Evolutionary conservation across 1,140 invertebrate genomes (phyloP).

Genomic region (Drosophila melanica): DNA sequence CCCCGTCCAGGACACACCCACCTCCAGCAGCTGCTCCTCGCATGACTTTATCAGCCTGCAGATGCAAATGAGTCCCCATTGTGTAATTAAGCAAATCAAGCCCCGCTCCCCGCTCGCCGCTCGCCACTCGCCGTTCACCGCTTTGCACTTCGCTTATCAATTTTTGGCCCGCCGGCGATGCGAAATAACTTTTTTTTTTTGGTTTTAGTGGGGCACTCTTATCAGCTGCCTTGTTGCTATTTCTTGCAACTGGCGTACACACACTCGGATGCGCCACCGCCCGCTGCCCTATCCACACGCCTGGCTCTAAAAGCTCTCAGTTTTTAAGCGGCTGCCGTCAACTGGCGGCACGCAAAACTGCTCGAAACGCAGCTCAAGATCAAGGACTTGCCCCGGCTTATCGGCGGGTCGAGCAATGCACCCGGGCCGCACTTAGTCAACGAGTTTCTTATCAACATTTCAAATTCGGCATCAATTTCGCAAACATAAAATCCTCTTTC

Average conservation of each 20-base stretch:
- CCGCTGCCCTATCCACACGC: neutral
- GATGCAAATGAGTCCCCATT: constrained; percentile 64
- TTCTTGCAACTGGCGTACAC: constrained; percentile 44
- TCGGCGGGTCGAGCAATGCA: constrained; percentile 72
- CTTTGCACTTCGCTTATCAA: constrained; percentile 50
- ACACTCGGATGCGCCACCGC: constrained; percentile 14
- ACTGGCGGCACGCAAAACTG: constrained; percentile 38
- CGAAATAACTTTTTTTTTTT: constrained; percentile 42
- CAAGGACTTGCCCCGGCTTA: constrained; percentile 70
- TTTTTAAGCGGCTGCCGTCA: constrained; percentile 53
- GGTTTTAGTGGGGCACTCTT: constrained; percentile 34
- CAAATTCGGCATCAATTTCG: constrained; percentile 25
- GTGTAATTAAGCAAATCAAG: constrained; percentile 56
- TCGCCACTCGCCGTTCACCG: constrained; percentile 25
- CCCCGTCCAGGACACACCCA: constrained; percentile 4
- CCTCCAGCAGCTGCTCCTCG: neutral
- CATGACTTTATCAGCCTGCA: constrained; percentile 44
- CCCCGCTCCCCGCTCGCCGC: constrained; percentile 5
- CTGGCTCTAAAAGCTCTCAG: constrained; percentile 1
- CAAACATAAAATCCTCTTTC: constrained; percentile 36
- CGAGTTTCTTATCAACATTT: constrained; percentile 72
- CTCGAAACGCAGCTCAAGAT: constrained; percentile 71
- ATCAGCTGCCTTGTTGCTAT: constrained; percentile 46
- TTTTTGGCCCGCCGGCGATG: constrained; percentile 35
- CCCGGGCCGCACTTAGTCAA: constrained; percentile 78